Conservation (phyloP, 2,888 invertebrate genomes). For the Steinernema scapterisci region DNA sequence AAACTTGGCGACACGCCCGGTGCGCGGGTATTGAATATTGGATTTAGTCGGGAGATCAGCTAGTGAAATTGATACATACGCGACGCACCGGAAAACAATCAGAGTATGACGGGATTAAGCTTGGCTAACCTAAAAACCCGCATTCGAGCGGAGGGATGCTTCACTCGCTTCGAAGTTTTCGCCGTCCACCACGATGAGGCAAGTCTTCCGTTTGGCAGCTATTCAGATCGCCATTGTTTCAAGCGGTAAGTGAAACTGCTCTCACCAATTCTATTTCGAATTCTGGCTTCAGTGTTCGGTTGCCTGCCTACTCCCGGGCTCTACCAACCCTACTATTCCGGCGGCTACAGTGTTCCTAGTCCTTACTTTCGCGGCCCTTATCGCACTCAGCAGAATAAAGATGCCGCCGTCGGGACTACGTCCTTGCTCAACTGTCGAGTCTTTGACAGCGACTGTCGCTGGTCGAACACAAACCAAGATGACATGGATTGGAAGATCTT, state of each 20-base stretch:
- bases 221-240: neutral
- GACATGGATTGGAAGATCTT: constrained; percentile 54
- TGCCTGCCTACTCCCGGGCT: constrained; percentile 12
- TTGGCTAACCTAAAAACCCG: constrained; percentile 29
- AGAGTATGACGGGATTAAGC: constrained; percentile 32
- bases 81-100: constrained; percentile 32
- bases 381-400: constrained; percentile 8
- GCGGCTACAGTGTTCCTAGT: neutral
- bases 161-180: neutral
- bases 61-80: constrained; percentile 32
- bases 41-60: constrained; percentile 20
- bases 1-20: too few relatives aligned
- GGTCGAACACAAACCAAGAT: constrained; percentile 57
- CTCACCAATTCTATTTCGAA: neutral
- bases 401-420: neutral
- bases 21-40: neutral
- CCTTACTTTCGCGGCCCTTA: constrained; percentile 12
- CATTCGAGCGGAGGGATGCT: constrained; percentile 5
- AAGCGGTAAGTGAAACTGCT: neutral
- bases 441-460: constrained; percentile 44
- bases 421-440: constrained; percentile 15
- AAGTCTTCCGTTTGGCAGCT: neutral
- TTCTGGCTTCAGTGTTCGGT: neutral
- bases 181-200: neutral
- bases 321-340: constrained; percentile 19